Evolutionary conservation across 2,113 vertebrate species (phyloP), one percentile per base, ranked within the genome.

Genomic region (Prunella himalayana): DNA sequence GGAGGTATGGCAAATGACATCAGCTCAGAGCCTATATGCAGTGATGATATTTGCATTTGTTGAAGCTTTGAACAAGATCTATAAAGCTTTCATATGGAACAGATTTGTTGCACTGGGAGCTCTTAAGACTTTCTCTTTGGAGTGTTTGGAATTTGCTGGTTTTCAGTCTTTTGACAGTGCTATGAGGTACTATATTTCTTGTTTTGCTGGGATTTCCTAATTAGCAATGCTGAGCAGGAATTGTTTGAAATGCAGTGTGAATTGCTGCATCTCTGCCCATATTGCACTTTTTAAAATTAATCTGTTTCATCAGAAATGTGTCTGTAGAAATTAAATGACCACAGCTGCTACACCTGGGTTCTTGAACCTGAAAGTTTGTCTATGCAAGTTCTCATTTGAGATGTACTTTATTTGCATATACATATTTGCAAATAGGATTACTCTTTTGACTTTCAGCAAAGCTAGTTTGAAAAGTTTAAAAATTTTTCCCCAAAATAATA

Each of bases 221-320:
- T 92, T 92, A 93, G 31, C 56, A 73, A 71, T 88, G 47, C 72
- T 90, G 79, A 93, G 68, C n/a, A 95, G 65, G 42, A 88, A 65
- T 85, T 63, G 12, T 60, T 94, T 86, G 63, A 64, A 92, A 79
- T 49, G 30, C 44, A 81, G 45, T 51, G 44, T 73, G 68, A 94
- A 86, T 57, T 91, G 59, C 53, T 93, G 41, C 39, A 79, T 54
- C 44, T 77, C 77, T 84, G 76, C 51, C 78, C 39, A 83, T 73
- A 86, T 91, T 92, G 41, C 54, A 69, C 41, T 54, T 79, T 86
- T 95, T 54, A 47, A 66, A 93, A 86, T 65, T 45, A 91, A 95
- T 83, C 75, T 65, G 22, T 88, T 90, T 80, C 39, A 95, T 91
- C 65, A 84, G 59, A 94, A 95, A 91, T 13, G 11, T 91, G 42